These are phyloP conservation scores for Machimus rusticus DNA, from an alignment of 2,888 invertebrate genomes.

Conservation along the genomic window DNA sequence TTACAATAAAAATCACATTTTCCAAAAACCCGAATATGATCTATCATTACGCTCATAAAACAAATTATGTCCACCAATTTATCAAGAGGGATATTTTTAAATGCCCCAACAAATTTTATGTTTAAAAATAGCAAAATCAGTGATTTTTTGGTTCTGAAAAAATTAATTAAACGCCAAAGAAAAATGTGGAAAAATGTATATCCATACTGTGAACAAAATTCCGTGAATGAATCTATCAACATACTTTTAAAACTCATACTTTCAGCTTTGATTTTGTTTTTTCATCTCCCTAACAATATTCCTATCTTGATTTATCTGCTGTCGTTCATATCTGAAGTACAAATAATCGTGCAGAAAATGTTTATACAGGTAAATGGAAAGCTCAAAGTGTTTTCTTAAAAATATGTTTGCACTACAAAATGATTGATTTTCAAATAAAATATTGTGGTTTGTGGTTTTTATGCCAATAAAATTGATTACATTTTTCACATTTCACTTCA, in stretches of 20 bases:
- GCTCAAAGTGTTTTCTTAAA: neutral
- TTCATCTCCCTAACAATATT: neutral
- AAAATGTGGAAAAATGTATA: neutral
- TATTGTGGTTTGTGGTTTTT: neutral
- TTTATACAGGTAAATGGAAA: neutral
- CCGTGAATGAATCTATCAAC: neutral
- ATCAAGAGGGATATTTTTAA: neutral
- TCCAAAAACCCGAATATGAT: neutral
- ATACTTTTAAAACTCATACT: neutral
- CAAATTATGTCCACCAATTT: neutral
- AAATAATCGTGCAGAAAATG: neutral
- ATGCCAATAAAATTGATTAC: neutral
- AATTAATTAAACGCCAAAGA: neutral
- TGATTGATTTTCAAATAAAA: too few relatives aligned
- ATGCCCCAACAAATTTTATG: neutral
- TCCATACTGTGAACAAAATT: neutral
- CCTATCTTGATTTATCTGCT: neutral
- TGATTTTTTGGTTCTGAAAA: neutral
- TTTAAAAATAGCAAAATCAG: neutral
- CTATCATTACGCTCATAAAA: neutral
- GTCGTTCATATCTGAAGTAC: neutral
- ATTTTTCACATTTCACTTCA: too few relatives aligned
- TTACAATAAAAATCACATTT: neutral
- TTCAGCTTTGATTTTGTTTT: neutral
- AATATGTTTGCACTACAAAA: neutral